Evolutionary conservation across 2,797 vertebrate genomes (phyloP).

Genomic region (Chloroceryle amazona): DNA sequence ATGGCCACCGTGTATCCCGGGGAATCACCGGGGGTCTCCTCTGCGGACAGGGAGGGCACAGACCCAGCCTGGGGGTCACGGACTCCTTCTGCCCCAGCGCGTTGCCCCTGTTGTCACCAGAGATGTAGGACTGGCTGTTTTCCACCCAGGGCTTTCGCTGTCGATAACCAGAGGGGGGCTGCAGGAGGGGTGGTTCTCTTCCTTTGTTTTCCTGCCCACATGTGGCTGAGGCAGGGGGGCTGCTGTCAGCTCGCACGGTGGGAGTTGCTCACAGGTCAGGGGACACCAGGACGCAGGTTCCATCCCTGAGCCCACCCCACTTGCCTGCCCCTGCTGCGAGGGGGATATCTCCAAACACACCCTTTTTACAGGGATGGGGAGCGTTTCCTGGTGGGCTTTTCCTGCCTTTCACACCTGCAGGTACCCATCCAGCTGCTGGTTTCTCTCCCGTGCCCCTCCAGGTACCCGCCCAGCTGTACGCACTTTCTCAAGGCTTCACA

Average conservation of each 20-base stretch:
- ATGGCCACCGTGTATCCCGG: not conserved
- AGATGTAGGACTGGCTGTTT: not conserved
- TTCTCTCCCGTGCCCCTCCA: not conserved
- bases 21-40: not conserved
- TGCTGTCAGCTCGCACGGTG: not conserved
- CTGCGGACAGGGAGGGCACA: not conserved
- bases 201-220: not conserved
- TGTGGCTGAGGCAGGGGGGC: not conserved
- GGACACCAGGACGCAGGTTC: accelerated
- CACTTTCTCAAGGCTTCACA: not conserved
- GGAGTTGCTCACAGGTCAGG: not conserved
- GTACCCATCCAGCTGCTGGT: not conserved
- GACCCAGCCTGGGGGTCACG: not conserved
- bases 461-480: not conserved
- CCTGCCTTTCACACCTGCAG: not conserved
- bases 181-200: not conserved
- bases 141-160: not conserved
- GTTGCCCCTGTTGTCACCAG: not conserved
- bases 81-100: not conserved
- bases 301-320: not conserved
- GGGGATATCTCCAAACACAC: not conserved
- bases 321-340: not conserved
- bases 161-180: not conserved
- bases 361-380: not conserved
- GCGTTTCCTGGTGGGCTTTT: accelerated